Evolutionary conservation across 2,113 vertebrate species (phyloP).

Genomic region (Suncus etruscus): DNA sequence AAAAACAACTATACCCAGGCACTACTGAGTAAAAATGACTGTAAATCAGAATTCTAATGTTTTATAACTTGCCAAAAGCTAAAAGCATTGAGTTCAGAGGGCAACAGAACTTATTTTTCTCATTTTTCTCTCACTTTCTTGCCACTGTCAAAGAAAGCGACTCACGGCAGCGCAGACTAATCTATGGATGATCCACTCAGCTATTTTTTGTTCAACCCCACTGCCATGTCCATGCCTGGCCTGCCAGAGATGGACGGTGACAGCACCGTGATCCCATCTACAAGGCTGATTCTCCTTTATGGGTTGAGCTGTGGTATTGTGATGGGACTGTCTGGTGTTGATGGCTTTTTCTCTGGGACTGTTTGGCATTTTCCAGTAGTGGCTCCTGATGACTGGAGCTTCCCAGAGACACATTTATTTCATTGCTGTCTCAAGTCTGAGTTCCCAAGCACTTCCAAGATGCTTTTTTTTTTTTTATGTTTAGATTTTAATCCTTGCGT

Average conservation of each 20-base stretch:
- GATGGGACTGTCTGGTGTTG: neutral
- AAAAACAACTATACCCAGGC: neutral
- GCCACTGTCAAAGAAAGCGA: neutral
- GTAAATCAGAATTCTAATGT: neutral
- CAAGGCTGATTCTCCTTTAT: neutral
- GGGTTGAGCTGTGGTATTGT: neutral
- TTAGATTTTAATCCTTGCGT: neutral
- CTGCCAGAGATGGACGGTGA: neutral
- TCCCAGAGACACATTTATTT: neutral
- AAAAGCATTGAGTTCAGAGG: neutral
- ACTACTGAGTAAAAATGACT: too few relatives aligned
- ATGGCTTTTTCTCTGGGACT: fast-evolving
- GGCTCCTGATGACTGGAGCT: neutral
- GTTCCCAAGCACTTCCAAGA: constrained; percentile 24
- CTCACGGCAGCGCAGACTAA: neutral
- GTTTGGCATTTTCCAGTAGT: neutral
- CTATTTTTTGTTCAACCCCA: neutral
- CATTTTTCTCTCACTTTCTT: neutral
- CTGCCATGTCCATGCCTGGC: fast-evolving
- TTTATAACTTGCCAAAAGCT: neutral
- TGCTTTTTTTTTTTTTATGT: neutral
- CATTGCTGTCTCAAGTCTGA: neutral
- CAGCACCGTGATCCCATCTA: neutral
- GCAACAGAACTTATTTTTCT: neutral
- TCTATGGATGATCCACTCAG: too few relatives aligned